Base-by-base conservation (phyloP, 2,113 vertebrate species). In the Hydrolagus affinis region DNA sequence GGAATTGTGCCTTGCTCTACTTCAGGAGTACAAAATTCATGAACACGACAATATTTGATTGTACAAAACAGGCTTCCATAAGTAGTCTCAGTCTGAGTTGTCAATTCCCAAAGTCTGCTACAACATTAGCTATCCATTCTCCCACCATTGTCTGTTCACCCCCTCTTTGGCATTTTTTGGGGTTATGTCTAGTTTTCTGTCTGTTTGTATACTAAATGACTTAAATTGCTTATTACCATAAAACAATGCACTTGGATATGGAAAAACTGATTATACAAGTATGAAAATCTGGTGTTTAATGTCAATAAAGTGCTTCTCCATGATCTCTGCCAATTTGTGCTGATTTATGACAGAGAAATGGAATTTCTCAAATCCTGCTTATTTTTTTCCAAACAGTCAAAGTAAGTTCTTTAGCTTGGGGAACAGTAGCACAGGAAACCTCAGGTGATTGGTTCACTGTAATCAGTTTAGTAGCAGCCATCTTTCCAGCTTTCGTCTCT, bases 401-500 rank as follows among this genome's bases (percentile, higher is more conserved):
- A 90, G 89, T 91, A 87, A 87, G 89, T 89, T 88, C 86, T 89
- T 89, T 83, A 87, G 90, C 88, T 89, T 90, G 91, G 90, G 88
- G 90, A 91, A 89, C 90, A 90, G 91, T 90, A 87, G 86, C 91
- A 87, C 88, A 87, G 90, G 86, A 92, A 87, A 85, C 90, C 66
- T 91, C 89, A 87, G 70, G 88, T 87, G 89, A 89, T 88, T 90
- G 92, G 90, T 77, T 87, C 17, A 70, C 70, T 66, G 78, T 89
- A 59, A 89, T 91, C 88, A 56, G 87, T 87, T 98, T 93, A 99
- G 88, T 98, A 98, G 92, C 97, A 98, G 90, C 98, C 97, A 87
- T 98, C 98, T 90, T 96, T 97, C 97, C 97, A 98, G 92, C 96
- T 99, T 78, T 98, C 98, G 0, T 96, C 95, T 93, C 95, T 95